Evolutionary conservation across 1,140 invertebrate genomes (phyloP), one percentile per base, ranked within the genome.

Genomic region (Caenorhabditis inopinata): DNA sequence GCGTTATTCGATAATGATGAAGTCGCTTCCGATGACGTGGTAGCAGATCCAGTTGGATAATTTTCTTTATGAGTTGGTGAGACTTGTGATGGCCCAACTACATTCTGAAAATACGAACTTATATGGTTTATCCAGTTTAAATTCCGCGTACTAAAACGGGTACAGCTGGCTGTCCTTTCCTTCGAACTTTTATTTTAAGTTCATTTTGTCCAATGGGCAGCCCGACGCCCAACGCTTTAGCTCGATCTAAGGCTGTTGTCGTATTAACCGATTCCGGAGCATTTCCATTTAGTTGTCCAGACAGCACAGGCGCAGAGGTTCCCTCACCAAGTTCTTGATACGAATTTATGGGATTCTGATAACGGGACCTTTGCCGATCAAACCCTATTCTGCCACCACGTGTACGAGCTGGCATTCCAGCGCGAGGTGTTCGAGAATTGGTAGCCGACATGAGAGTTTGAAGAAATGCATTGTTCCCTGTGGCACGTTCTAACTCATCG

Each of bases 401-500:
- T 2, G 76, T 62, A 14, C 76, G 76, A 46, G 23, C 23, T 27
- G 49, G 49, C 14, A 49, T 42, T 27, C 49, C 76, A 5, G 76
- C n/a, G n/a, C 58, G 58, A 42, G 58, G 76, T 6, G 49, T 58
- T 35, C 45, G 16, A 29, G 76, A 53, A 14, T 51, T 78, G 16
- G 49, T 58, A 16, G 42, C 53, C 3, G 49, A 51, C 76, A 78
- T 78, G 12, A 78, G 38, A 16, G 53, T 58, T 38, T 58, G 49
- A 32, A 58, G 49, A 25, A 81, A 53, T n/a, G 42, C 80, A 73
- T 48, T 74, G 18, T 45, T 76, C 25, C 53, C 51, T 5, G 82
- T 82, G n/a, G 82, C 62, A 46, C 82, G 79, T 25, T 82, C 81
- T n/a, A 82, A 49, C 45, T 82, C 81, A 49, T 82, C 81, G 9